phyloP scores from a whole-genome alignment of 2,888 invertebrate genomes.

The Seira ritae region DNA sequence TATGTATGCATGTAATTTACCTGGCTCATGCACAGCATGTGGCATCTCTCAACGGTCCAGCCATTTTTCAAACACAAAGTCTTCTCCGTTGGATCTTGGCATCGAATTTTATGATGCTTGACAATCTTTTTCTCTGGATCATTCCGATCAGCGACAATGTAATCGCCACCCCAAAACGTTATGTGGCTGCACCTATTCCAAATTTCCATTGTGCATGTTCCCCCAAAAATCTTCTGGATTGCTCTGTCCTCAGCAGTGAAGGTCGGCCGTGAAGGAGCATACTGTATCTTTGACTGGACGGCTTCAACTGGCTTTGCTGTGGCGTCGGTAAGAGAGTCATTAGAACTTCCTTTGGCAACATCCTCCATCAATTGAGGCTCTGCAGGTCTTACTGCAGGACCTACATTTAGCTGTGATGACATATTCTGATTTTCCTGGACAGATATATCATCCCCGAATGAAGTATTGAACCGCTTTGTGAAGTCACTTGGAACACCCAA shows the following conservation, averaged over 20 bases:
- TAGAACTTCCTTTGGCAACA: neutral
- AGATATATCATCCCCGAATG: neutral
- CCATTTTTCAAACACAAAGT: conserved; percentile 59
- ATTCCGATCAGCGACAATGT: conserved; percentile 47
- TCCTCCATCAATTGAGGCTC: neutral
- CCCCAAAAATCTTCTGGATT: conserved; percentile 60
- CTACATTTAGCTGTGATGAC: neutral
- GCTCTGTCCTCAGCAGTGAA: conserved; percentile 45
- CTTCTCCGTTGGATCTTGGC: conserved; percentile 28
- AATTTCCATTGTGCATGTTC: conserved; percentile 50
- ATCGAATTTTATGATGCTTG: conserved; percentile 30
- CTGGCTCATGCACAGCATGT: conserved; percentile 67
- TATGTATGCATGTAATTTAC: conserved; percentile 48
- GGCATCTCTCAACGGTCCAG: conserved; percentile 63
- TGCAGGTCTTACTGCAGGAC: neutral
- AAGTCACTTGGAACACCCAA: too few relatives aligned
- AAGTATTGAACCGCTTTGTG: too few relatives aligned
- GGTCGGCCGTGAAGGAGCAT: neutral
- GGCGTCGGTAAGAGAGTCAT: too few relatives aligned
- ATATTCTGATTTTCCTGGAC: neutral
- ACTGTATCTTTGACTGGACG: neutral
- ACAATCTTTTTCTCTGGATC: conserved; percentile 46
- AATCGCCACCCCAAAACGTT: conserved; percentile 56
- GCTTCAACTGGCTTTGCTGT: neutral
- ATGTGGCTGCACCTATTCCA: conserved; percentile 60